Base-by-base conservation (phyloP, 2,888 invertebrate genomes). In the Leptinotarsa rubiginosa region DNA sequence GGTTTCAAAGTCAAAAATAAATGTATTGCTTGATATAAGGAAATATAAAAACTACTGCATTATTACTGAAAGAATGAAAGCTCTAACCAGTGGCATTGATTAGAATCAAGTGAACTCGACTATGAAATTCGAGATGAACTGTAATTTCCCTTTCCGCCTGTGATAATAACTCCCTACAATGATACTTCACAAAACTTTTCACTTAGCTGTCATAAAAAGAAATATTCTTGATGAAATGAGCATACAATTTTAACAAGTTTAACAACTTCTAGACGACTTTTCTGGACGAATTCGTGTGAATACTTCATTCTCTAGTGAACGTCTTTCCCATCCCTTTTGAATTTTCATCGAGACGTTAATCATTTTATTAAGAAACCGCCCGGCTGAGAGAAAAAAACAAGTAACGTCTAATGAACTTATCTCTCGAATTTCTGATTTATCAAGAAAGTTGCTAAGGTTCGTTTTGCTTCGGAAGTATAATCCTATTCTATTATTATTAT, bases 331-430 rank as follows among this genome's bases (percentile, higher is more conserved):
- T 74, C 76, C 70, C 41, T 41, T 41, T 12, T 41, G 41, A 71
- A 71, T 75, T 74, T 47, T 54, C 73, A 62, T 75, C 68, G 74
- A 72, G 78, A 77, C 77, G 76, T 77, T 69, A 80, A 79, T 79
- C 77, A 79, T 78, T 80, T 80, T 78, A 80, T 79, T 79, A 80
- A 80, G 78, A 80, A 76, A 71, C 70, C 49, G 77, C 74, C 69
- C 70, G 69, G 18, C 67, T 64, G 66, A 74, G 65, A 70, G 65
- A 69, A 75, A 78, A 18, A 18, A 41, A 41, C 41, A 41, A 41
- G 41, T 41, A 10, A 10, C 10, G 10, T 41, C 41, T 41, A 10
- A 41, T 41, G 41, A 41, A 41, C 41, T 41, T 10, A 41, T 41
- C 41, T 41, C 41, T 3, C 41, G 41, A 41, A 41, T 41, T 41